Evolutionary conservation across 2,113 vertebrate genomes (phyloP).

Genomic region (Melanerpes aurifrons): DNA sequence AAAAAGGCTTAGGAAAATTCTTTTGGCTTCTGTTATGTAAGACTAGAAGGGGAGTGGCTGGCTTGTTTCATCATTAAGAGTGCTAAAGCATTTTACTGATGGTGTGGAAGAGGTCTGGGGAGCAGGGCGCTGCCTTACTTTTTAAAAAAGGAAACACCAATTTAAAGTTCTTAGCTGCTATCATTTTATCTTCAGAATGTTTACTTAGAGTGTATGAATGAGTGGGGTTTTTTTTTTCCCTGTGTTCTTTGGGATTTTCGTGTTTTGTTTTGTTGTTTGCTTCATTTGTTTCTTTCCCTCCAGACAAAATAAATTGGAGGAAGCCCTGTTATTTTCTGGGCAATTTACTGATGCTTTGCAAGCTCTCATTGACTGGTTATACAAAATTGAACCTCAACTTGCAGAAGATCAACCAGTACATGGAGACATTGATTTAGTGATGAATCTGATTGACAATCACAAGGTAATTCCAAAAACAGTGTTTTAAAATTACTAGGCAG

Average conservation of each 20-base stretch:
- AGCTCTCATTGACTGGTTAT: slow-evolving; percentile 98
- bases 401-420: slow-evolving; percentile 98
- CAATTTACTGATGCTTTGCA: slow-evolving; percentile 98
- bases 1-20: not conserved
- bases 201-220: not conserved
- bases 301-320: slow-evolving; percentile 98
- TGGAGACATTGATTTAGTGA: slow-evolving; percentile 95
- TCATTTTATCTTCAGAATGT: not conserved
- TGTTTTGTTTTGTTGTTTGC: too few species aligned
- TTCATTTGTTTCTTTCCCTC: not conserved
- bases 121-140: not conserved
- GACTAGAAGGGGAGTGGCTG: not conserved
- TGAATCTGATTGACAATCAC: slow-evolving; percentile 97
- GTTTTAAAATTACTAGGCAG: not conserved
- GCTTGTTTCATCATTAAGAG: not conserved
- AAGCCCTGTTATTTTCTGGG: slow-evolving; percentile 95
- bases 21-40: not conserved
- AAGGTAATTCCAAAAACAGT: slow-evolving; percentile 83
- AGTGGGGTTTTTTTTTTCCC: not conserved
- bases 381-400: slow-evolving; percentile 94
- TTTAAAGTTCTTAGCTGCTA: not conserved
- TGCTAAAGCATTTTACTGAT: not conserved
- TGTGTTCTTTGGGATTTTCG: not conserved
- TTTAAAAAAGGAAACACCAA: not conserved
- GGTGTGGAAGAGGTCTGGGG: not conserved